Conservation (phyloP, 2,888 invertebrate genomes). For the Beris morrisii region DNA sequence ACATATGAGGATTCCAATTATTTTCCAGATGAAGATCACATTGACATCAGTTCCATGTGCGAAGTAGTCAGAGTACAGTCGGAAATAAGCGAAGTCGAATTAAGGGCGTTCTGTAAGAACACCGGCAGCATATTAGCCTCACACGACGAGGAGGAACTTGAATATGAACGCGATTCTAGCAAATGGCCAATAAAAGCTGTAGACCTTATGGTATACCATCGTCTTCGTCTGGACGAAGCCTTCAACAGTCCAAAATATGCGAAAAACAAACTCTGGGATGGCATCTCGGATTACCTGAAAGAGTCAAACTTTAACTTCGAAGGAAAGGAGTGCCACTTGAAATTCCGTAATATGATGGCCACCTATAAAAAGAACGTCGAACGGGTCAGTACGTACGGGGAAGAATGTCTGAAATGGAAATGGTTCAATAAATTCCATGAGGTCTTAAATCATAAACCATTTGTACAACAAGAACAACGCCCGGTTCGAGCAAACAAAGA, state of each 20-base stretch:
- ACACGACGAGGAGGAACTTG: conserved; percentile 18
- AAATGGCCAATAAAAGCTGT: conserved; percentile 26
- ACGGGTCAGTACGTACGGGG: conserved; percentile 8
- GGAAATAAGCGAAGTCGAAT: no score
- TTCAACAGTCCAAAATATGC: conserved; percentile 28
- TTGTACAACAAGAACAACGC: not conserved
- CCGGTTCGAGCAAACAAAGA: not conserved
- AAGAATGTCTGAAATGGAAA: conserved; percentile 24
- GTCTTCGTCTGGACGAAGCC: conserved; percentile 13
- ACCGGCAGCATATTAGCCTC: not conserved
- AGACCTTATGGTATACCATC: conserved; percentile 16
- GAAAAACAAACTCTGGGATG: conserved; percentile 29
- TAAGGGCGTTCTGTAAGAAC: no score
- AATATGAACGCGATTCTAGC: conserved; percentile 23
- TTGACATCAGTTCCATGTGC: no score
- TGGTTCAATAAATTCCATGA: conserved; percentile 21
- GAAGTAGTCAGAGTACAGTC: no score
- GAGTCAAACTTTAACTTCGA: conserved; percentile 19
- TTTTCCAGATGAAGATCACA: no score
- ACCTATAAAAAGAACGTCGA: conserved; percentile 26
- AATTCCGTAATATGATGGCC: conserved; percentile 25
- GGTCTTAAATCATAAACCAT: not conserved
- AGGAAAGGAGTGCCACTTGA: conserved; percentile 26
- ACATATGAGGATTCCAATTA: no score
- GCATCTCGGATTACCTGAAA: conserved; percentile 12